Percentiles rank a stretch among this genome's conserved stretches.
Evolutionary conservation across 2,888 invertebrate genomes (phyloP).

Genomic region (Dione juno): DNA sequence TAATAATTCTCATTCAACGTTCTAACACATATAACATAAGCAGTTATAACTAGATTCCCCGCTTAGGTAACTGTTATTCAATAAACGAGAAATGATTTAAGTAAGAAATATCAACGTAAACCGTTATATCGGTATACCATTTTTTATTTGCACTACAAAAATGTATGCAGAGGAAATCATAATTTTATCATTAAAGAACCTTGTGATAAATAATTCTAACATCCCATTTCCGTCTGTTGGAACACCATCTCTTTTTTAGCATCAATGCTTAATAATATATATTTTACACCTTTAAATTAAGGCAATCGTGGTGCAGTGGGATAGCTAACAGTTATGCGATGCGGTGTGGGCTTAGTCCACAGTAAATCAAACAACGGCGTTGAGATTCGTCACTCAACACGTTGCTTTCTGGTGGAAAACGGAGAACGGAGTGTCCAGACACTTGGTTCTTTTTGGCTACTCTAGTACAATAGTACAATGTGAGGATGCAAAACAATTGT

Average conservation of each 20-base stretch:
- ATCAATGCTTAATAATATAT: background rate
- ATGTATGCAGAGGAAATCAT: background rate
- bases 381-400: too few relatives aligned
- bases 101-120: background rate
- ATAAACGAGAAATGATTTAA: background rate
- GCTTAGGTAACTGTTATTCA: slow-evolving; percentile 1
- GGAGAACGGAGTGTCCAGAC: too few relatives aligned
- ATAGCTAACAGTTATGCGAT: too few relatives aligned
- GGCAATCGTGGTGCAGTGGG: too few relatives aligned
- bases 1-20: too few relatives aligned
- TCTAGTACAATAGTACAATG: too few relatives aligned
- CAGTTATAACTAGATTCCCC: background rate
- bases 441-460: too few relatives aligned
- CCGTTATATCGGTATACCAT: slow-evolving; percentile 7
- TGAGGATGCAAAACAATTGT: too few relatives aligned
- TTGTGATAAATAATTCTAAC: background rate
- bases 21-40: background rate
- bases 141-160: slow-evolving; percentile 4
- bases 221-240: slow-evolving; percentile 8
- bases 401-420: too few relatives aligned
- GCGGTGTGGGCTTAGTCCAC: too few relatives aligned
- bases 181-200: slow-evolving; percentile 9
- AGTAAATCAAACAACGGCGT: too few relatives aligned
- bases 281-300: too few relatives aligned
- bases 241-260: background rate